phyloP scores from a whole-genome alignment of 2,888 invertebrate genomes.

The Magallana nippona region DNA sequence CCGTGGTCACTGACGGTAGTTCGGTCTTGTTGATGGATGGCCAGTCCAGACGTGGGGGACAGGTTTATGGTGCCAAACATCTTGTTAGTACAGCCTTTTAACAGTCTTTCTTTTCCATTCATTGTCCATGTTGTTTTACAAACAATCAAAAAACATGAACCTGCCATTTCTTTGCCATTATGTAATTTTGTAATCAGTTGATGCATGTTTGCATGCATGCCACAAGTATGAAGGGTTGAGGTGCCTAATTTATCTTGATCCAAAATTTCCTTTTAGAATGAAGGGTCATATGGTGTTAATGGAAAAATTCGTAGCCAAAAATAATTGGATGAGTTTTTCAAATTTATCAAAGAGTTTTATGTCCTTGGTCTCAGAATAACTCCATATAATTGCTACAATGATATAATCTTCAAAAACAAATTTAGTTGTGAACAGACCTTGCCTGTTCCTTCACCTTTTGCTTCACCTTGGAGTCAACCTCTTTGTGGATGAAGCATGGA shows the following conservation, averaged over 20 bases:
- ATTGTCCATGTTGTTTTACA: slow-evolving; percentile 11
- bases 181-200: neutral
- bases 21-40: neutral
- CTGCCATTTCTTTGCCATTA: slow-evolving; percentile 2
- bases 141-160: neutral
- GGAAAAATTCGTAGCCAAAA: too few species aligned
- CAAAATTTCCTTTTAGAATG: neutral
- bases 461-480: neutral
- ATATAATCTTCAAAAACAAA: neutral
- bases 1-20: neutral
- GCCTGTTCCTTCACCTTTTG: slow-evolving; percentile 4
- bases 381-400: too few species aligned
- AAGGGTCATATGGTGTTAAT: too few species aligned
- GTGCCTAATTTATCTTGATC: neutral
- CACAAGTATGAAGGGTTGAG: neutral
- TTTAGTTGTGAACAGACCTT: neutral
- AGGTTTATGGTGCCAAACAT: slow-evolving; percentile 19
- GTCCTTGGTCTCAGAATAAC: too few species aligned
- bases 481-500: neutral
- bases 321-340: too few species aligned
- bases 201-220: neutral
- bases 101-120: neutral
- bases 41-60: neutral
- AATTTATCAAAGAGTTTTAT: too few species aligned
- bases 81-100: slow-evolving; percentile 16